Percentiles rank a stretch among this genome's conserved stretches.
phyloP scores from a whole-genome alignment of 2,888 invertebrate genomes.

The Rapana venosa region DNA sequence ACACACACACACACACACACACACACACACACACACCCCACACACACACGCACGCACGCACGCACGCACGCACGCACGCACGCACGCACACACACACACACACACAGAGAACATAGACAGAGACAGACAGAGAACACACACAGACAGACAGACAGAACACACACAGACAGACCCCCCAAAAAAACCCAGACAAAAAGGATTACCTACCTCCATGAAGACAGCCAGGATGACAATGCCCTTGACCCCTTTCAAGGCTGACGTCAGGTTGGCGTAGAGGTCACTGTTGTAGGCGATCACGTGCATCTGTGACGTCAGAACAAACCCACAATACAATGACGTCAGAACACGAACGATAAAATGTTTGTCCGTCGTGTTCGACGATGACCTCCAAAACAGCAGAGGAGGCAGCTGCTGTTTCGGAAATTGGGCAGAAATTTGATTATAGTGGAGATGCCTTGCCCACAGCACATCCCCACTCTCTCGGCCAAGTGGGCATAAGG shows the following conservation, averaged over 20 bases:
- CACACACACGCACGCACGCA: conserved; percentile 2
- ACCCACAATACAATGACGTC: background rate
- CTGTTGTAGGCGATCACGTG: conserved; percentile 65
- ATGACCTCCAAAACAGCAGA: too few relatives aligned
- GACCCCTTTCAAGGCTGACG: conserved; percentile 54
- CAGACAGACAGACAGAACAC: background rate
- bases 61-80: background rate
- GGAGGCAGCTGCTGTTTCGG: too few relatives aligned
- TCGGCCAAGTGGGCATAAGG: too few relatives aligned
- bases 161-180: background rate
- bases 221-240: conserved; percentile 55
- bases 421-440: too few relatives aligned
- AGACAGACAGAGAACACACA: background rate
- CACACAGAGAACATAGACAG: background rate
- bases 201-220: conserved; percentile 56
- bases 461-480: too few relatives aligned
- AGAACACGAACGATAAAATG: background rate
- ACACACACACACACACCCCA: conserved; percentile 18
- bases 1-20: conserved; percentile 7
- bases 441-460: too few relatives aligned
- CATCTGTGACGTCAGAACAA: conserved; percentile 67
- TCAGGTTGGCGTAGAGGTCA: conserved; percentile 62
- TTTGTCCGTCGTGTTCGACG: too few relatives aligned
- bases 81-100: conserved; percentile 3
- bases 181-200: background rate